A percentile compares a stretch with the other conserved stretches of the same genome.
Conservation (phyloP, 1,140 invertebrate species). For the Sminthurides bifidus region DNA sequence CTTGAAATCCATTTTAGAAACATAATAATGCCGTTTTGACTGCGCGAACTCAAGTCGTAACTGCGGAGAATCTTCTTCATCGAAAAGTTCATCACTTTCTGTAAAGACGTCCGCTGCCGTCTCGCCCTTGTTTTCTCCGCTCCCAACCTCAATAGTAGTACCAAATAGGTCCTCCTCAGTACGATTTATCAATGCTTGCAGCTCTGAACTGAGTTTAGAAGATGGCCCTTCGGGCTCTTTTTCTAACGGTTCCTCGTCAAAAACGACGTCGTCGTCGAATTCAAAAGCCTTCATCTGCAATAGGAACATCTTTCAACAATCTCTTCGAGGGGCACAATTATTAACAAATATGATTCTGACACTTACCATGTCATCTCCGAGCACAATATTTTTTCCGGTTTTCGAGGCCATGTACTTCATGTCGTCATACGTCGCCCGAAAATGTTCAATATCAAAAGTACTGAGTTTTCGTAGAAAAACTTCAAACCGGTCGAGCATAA, state of each 20-base stretch:
- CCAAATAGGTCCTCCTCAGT: conserved; percentile 11
- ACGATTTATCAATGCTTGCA: conserved; percentile 24
- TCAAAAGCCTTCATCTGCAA: conserved; percentile 45
- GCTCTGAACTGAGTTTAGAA: conserved; percentile 8
- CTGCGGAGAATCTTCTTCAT: conserved; percentile 32
- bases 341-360: neutral
- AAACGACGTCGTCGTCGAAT: conserved; percentile 40
- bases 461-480: conserved; percentile 67
- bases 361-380: conserved; percentile 28
- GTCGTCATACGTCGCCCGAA: conserved; percentile 71
- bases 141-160: neutral
- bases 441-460: conserved; percentile 69
- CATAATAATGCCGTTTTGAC: conserved; percentile 84
- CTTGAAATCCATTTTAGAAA: conserved; percentile 71
- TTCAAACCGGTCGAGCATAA: conserved; percentile 77
- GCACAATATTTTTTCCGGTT: conserved; percentile 41
- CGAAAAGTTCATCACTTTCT: conserved; percentile 46
- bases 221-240: conserved; percentile 29
- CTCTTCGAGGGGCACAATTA: neutral
- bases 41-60: conserved; percentile 57
- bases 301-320: neutral
- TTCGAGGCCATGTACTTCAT: conserved; percentile 73
- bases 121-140: conserved; percentile 22
- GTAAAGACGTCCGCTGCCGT: conserved; percentile 24
- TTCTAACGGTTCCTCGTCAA: conserved; percentile 33